phyloP scores from a whole-genome alignment of 2,888 invertebrate species.

The Eristalinus sepulchralis region DNA sequence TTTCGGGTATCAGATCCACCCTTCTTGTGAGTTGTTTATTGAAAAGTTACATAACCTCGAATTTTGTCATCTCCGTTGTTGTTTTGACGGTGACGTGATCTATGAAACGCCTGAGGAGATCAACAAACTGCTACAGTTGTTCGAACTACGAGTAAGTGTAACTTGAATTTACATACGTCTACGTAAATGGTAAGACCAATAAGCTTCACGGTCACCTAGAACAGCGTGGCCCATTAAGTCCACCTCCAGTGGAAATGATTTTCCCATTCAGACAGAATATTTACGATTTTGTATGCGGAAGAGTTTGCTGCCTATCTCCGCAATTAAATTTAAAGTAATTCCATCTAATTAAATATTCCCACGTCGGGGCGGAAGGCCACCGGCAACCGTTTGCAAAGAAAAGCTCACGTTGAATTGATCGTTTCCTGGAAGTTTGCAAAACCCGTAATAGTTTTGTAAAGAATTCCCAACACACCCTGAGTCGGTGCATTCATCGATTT shows the following conservation, averaged over 20 bases:
- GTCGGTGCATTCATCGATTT: background rate
- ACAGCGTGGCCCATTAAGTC: background rate
- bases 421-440: background rate
- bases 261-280: background rate
- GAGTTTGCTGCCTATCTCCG: background rate
- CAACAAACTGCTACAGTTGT: background rate
- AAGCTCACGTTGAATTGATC: background rate
- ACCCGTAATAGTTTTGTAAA: background rate
- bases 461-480: background rate
- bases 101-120: background rate
- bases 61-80: no score
- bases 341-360: slow-evolving; percentile 57
- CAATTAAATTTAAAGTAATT: slow-evolving; percentile 31
- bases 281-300: background rate
- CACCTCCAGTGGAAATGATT: background rate
- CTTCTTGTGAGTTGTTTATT: no score
- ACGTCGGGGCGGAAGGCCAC: slow-evolving; percentile 58
- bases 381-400: slow-evolving; percentile 10
- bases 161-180: background rate
- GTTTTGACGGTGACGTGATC: background rate
- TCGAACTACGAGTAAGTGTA: background rate
- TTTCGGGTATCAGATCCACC: no score
- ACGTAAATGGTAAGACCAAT: background rate
- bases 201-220: background rate
- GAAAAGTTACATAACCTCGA: no score